phyloP scores from a whole-genome alignment of 2,888 invertebrate genomes.

The Pachymerium ferrugineum region DNA sequence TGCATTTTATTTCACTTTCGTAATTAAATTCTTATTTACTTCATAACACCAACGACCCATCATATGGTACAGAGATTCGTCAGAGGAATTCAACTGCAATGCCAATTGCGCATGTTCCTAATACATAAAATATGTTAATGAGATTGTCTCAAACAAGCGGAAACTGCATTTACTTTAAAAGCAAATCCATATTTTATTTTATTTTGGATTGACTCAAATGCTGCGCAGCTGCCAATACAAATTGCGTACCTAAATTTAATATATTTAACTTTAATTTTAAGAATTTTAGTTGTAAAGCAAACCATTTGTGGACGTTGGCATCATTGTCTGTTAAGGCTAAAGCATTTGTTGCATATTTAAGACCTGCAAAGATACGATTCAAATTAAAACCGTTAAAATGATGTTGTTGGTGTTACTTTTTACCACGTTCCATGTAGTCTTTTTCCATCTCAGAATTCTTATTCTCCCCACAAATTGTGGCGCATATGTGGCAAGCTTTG shows the following conservation, averaged over 20 bases:
- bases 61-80: conserved; percentile 61
- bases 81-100: conserved; percentile 56
- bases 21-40: conserved; percentile 46
- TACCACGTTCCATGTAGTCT: conserved; percentile 36
- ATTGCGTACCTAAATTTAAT: conserved; percentile 55
- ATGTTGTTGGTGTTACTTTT: no score
- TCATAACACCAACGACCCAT: conserved; percentile 65
- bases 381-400: conserved; percentile 25
- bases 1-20: neutral
- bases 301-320: conserved; percentile 65
- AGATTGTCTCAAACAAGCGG: neutral
- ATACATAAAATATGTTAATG: conserved; percentile 34
- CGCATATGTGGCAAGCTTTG: conserved; percentile 43
- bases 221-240: conserved; percentile 58
- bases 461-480: conserved; percentile 39
- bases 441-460: conserved; percentile 46
- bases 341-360: conserved; percentile 55
- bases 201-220: conserved; percentile 58
- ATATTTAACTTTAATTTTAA: neutral
- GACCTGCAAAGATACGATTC: conserved; percentile 48
- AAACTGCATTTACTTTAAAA: conserved; percentile 53
- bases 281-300: neutral
- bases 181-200: conserved; percentile 60
- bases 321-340: conserved; percentile 52
- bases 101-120: conserved; percentile 61